Percentiles rank a stretch among this genome's conserved stretches.
Conservation (phyloP, 2,113 vertebrate genomes). For the Equus quagga region DNA sequence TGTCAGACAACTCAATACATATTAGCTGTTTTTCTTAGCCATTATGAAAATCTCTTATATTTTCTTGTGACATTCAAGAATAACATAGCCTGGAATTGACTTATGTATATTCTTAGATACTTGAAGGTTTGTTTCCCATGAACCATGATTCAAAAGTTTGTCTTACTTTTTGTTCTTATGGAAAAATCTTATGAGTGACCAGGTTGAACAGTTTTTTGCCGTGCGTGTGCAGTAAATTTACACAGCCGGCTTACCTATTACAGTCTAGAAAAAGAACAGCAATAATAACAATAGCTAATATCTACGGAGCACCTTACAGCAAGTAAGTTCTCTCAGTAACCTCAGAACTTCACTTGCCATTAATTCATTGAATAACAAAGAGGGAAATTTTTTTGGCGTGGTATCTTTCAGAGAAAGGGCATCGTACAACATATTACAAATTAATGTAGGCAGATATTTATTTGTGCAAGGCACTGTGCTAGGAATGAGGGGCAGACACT, state of each 20-base stretch:
- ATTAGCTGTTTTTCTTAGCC: neutral
- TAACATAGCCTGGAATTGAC: neutral
- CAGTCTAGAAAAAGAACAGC: neutral
- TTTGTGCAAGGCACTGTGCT: neutral
- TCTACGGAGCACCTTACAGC: neutral
- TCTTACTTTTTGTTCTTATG: neutral
- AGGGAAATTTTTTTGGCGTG: neutral
- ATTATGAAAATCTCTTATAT: neutral
- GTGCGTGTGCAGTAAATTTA: neutral
- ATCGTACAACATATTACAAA: neutral
- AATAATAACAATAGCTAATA: neutral
- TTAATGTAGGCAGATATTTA: neutral
- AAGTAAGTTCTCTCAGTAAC: neutral
- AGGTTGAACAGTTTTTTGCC: neutral
- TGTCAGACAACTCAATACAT: neutral
- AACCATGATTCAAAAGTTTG: neutral
- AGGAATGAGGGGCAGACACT: too few species aligned
- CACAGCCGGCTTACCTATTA: neutral
- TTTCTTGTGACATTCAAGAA: neutral
- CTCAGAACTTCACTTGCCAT: neutral
- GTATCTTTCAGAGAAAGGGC: neutral
- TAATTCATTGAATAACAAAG: neutral
- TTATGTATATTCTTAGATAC: neutral
- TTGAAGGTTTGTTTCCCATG: neutral
- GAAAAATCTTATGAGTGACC: neutral